Evolutionary conservation across 2,888 invertebrate species (phyloP), one percentile per base, ranked within the genome.

Genomic region (Noctua janthina): DNA sequence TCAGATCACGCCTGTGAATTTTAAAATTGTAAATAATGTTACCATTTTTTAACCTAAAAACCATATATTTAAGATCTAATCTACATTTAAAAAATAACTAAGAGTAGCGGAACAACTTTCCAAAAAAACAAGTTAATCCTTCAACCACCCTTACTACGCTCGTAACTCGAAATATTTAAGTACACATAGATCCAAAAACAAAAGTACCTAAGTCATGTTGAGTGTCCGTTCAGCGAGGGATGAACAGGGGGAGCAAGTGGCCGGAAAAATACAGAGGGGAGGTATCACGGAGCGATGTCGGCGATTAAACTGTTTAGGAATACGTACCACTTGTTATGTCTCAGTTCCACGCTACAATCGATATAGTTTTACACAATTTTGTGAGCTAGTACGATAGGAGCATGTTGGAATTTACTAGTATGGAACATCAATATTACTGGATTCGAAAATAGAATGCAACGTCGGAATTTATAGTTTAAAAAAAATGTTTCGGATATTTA

Each of bases 181-280:
- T 76, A 79, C 66, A 74, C 69, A 79, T 67, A 84, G 78, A 84
- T 70, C 81, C 54, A 80, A 85, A 88, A 79, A 84, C 80, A 84
- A 87, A 86, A 84, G 87, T 81, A 82, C 82, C 78, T 72, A 87
- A 88, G 87, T 85, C 89, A 85, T 84, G 81, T 89, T 79, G 81
- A 89, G 84, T 82, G 89, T 85, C 79, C 85, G 79, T 77, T 85
- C 85, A 86, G 83, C 74, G 89, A 87, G 90, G 89, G 87, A 89
- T 89, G 88, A 89, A 89, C 88, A 87, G 90, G 89, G 90, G 90
- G 90, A 91, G 91, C 91, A 92, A 92, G 92, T 92, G 93, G 88
- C 91, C 90, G 92, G 91, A 91, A 93, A 93, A 93, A 93, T 91
- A 91, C 89, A 86, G 86, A 91, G 92, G 92, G 90, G 92, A 85